phyloP scores from a whole-genome alignment of 2,113 vertebrate species.

The Tachuris rubrigastra region DNA sequence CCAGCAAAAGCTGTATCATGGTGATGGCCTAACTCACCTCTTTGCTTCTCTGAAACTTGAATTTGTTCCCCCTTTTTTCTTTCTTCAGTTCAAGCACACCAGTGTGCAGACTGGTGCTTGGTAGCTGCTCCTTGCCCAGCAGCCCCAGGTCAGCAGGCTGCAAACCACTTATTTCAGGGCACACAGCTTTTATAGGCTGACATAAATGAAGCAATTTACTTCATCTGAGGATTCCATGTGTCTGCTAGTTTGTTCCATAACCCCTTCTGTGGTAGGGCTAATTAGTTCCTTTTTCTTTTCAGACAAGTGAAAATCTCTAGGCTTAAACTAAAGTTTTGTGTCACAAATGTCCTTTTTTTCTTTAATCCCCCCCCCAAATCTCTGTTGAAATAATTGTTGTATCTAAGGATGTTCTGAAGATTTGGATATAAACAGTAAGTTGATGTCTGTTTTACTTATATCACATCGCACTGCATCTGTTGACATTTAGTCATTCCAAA shows the following conservation, averaged over 20 bases:
- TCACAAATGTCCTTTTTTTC: not conserved
- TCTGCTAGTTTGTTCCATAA: not conserved
- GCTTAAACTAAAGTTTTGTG: not conserved
- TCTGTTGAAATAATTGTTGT: not conserved
- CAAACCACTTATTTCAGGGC: not conserved
- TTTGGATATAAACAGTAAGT: not conserved
- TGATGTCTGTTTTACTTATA: not conserved
- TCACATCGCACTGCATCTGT: not conserved
- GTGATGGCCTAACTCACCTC: not conserved
- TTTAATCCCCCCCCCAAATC: fast-evolving
- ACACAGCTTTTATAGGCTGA: not conserved
- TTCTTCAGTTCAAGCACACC: not conserved
- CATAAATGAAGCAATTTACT: not conserved
- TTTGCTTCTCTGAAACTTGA: not conserved
- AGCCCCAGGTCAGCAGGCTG: not conserved
- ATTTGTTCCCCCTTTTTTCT: too few species aligned
- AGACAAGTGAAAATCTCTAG: not conserved
- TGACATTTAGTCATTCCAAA: not conserved
- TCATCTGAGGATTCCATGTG: not conserved
- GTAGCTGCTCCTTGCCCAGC: not conserved
- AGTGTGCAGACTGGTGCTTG: fast-evolving
- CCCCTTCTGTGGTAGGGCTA: not conserved
- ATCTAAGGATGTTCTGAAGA: not conserved
- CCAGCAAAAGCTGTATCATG: fast-evolving
- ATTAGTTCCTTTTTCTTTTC: not conserved